phyloP scores from a whole-genome alignment of 2,888 invertebrate species.

The Pinctada fucata region DNA sequence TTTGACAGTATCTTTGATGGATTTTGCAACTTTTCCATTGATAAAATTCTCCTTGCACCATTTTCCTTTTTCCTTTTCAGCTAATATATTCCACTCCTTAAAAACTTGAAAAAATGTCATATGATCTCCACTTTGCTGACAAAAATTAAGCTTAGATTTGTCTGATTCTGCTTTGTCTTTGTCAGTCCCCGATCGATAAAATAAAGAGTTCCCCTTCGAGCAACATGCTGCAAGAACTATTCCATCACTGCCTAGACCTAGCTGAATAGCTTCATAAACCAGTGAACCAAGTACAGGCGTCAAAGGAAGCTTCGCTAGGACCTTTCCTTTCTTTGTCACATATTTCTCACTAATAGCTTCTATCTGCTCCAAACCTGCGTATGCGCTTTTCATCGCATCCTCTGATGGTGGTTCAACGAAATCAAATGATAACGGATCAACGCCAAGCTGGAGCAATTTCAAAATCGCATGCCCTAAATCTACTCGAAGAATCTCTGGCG shows the following conservation, averaged over 20 bases:
- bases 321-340: constrained; percentile 64
- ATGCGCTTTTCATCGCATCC: constrained; percentile 55
- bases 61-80: constrained; percentile 14
- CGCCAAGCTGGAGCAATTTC: constrained; percentile 68
- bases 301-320: constrained; percentile 66
- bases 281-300: constrained; percentile 66
- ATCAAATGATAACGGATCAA: constrained; percentile 63
- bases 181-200: constrained; percentile 60
- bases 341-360: constrained; percentile 59
- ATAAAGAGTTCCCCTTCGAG: constrained; percentile 60
- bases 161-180: constrained; percentile 60
- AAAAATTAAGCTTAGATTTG: constrained; percentile 56
- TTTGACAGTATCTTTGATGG: constrained; percentile 53
- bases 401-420: constrained; percentile 67
- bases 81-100: constrained; percentile 56
- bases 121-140: constrained; percentile 62
- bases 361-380: constrained; percentile 56
- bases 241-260: constrained; percentile 56
- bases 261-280: constrained; percentile 45
- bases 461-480: constrained; percentile 66
- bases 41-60: constrained; percentile 26
- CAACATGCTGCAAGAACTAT: constrained; percentile 62
- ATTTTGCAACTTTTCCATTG: constrained; percentile 36
- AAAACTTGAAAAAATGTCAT: constrained; percentile 61
- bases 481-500: constrained; percentile 72